Percentiles rank a stretch among this genome's conserved stretches.
These are phyloP conservation scores for Trematomus loennbergii DNA, from an alignment of 2,113 vertebrate genomes.

Conservation along the genomic window DNA sequence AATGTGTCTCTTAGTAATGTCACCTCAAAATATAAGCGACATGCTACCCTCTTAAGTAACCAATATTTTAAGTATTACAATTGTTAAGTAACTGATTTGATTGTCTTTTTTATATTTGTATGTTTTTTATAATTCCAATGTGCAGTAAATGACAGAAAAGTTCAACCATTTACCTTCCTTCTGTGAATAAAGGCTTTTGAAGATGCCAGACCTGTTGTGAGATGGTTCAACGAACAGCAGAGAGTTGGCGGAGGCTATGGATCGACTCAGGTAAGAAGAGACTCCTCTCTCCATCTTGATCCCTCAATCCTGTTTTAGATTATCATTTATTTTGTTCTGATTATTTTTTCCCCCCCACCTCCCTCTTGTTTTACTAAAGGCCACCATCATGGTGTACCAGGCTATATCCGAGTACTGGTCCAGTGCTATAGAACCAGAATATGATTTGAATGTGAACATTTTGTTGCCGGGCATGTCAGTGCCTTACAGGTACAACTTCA, in stretches of 20 bases:
- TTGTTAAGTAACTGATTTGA: background rate
- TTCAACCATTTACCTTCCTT: background rate
- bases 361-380: constrained; percentile 71
- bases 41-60: too few relatives aligned
- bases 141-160: background rate
- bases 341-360: background rate
- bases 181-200: constrained; percentile 59
- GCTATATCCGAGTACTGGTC: constrained; percentile 88
- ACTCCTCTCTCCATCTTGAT: background rate
- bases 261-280: constrained; percentile 88
- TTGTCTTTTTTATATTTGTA: too few relatives aligned
- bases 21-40: too few relatives aligned
- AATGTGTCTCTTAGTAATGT: too few relatives aligned
- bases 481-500: constrained; percentile 66
- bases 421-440: constrained; percentile 22
- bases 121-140: background rate
- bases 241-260: constrained; percentile 84
- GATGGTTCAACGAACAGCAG: constrained; percentile 88
- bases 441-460: constrained; percentile 86
- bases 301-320: background rate
- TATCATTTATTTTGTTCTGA: background rate
- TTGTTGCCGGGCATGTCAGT: constrained; percentile 81
- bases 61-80: too few relatives aligned
- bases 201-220: constrained; percentile 65
- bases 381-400: constrained; percentile 92